Base-by-base conservation (phyloP, 2,797 vertebrate genomes). In the Cuniculus paca region DNA sequence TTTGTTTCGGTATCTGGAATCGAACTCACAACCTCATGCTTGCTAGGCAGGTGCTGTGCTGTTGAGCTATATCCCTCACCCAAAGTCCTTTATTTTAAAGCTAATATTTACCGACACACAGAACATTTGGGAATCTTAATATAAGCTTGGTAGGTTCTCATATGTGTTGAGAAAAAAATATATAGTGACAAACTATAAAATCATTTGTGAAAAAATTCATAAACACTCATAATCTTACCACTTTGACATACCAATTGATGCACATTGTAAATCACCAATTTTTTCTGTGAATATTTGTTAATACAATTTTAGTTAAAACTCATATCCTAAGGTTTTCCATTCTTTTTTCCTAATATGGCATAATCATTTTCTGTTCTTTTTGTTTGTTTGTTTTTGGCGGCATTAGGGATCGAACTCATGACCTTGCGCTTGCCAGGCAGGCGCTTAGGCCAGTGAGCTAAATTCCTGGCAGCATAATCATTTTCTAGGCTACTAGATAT, bases 201-300 rank as follows among this genome's bases (percentile, higher is more conserved):
- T 39, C 70, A 83, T 39, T 68, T 95, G 70, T 89, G 50, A 85
- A 92, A 95, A 77, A 63, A 58, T 36, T 42, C 16, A 34, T 78
- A 68, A 65, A 70, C 79, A 42, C 45, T 6, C 8, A 60, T 63
- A 75, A 60, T 65, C 9, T 77, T 54, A 54, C 20, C 81, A 36
- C n/a, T 88, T 4, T 34, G 48, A 72, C 7, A 50, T 72, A 77
- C 34, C 14, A 60, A 54, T 31, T 91, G 45, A 52, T 68, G 61
- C 26, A 61, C 20, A 54, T 91, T 65, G 0, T 42, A 96, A 85
- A 28, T 52, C 50, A 89, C 36, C 14, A 87, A 79, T 13, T 14
- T 94, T 96, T 74, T 26, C 22, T 52, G 24, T 84, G 39, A 83
- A n/a, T 91, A 65, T 74, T 70, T 91, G 72, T 79, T 90, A 89